A percentile compares a stretch with the other conserved stretches of the same genome.
phyloP scores from a whole-genome alignment of 2,113 vertebrate genomes.

The Misgurnus mizolepis region DNA sequence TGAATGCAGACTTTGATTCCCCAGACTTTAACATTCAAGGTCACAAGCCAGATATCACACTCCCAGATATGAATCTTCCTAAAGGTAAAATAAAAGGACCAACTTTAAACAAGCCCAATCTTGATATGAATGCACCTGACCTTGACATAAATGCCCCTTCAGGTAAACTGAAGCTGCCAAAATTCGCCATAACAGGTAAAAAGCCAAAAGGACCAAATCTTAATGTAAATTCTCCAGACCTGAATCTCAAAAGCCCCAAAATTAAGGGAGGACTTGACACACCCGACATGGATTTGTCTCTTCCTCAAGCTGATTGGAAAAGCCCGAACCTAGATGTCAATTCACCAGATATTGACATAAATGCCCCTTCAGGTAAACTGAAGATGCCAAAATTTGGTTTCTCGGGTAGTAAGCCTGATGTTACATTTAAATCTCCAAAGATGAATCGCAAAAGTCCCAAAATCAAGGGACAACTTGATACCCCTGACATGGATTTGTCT shows the following conservation, averaged over 20 bases:
- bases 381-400: conserved; percentile 9
- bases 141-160: conserved; percentile 54
- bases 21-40: conserved; percentile 39
- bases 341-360: conserved; percentile 45
- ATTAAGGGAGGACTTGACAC: no score
- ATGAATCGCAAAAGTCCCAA: conserved; percentile 54
- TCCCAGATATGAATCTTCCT: conserved; percentile 32
- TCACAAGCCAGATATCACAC: conserved; percentile 39
- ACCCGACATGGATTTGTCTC: conserved; percentile 20
- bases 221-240: conserved; percentile 47
- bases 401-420: conserved; percentile 39
- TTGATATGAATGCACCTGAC: conserved; percentile 51
- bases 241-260: conserved; percentile 18
- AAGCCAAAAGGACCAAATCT: not conserved
- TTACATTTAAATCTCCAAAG: conserved; percentile 56
- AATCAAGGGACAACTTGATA: conserved; percentile 59
- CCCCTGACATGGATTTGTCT: conserved; percentile 54
- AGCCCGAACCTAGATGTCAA: conserved; percentile 28
- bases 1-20: conserved; percentile 39
- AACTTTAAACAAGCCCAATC: conserved; percentile 48
- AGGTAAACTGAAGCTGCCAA: conserved; percentile 56
- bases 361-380: conserved; percentile 5
- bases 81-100: conserved; percentile 50
- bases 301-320: conserved; percentile 36
- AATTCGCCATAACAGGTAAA: conserved; percentile 38